Conservation (phyloP, 2,888 invertebrate genomes). For the Dinocampus coccinellae region DNA sequence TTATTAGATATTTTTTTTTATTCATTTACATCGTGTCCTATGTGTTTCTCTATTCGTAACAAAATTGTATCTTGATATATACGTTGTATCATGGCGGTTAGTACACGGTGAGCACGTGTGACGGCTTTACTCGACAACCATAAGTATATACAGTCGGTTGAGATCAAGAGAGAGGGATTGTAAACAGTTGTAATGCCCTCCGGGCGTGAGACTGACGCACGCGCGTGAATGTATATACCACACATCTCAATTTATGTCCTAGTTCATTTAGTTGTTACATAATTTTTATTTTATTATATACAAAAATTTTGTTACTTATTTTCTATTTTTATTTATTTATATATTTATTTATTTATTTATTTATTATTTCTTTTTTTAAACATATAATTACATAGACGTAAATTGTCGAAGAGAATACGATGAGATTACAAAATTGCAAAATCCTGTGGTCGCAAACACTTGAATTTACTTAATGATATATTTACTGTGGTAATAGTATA, state of each 20-base stretch:
- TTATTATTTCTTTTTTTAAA: too few species aligned
- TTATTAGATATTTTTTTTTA: too few species aligned
- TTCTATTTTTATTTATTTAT: too few species aligned
- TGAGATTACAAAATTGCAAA: too few species aligned
- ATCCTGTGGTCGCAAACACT: too few species aligned
- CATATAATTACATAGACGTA: too few species aligned
- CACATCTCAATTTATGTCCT: conserved; percentile 14
- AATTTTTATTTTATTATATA: not conserved
- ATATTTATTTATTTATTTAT: not conserved
- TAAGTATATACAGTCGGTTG: conserved; percentile 9
- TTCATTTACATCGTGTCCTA: not conserved
- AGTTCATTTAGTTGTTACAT: not conserved
- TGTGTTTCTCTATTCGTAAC: conserved; percentile 13
- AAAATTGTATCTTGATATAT: conserved; percentile 15
- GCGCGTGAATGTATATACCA: conserved; percentile 5
- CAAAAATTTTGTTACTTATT: not conserved
- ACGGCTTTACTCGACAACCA: not conserved
- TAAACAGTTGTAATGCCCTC: conserved; percentile 33
- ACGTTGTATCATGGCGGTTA: not conserved
- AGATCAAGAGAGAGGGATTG: conserved; percentile 25
- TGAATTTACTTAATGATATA: too few species aligned
- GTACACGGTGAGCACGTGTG: conserved; percentile 6
- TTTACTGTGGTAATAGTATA: too few species aligned
- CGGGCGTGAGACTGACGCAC: conserved; percentile 31
- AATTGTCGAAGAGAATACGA: too few species aligned